Evolutionary conservation across 1,140 invertebrate species (phyloP).

Genomic region (Antheraea pernyi): DNA sequence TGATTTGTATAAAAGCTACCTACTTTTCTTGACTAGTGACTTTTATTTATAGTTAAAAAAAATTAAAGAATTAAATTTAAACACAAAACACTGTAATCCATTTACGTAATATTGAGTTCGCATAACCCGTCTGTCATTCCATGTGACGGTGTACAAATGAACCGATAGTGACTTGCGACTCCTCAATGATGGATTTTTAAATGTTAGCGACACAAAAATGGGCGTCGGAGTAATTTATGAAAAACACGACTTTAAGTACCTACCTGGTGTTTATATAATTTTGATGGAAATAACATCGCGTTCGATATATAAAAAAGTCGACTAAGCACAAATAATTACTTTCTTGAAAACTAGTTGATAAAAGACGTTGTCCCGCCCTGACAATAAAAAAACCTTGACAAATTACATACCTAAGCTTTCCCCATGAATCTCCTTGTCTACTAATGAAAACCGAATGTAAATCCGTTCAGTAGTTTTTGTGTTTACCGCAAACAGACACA

Average conservation of each 20-base stretch:
- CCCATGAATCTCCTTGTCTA: too few relatives aligned
- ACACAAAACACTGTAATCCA: slow-evolving; percentile 34
- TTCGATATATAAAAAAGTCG: background rate
- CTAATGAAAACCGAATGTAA: too few relatives aligned
- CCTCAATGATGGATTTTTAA: slow-evolving; percentile 70
- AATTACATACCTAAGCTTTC: too few relatives aligned
- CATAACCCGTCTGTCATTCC: slow-evolving; percentile 63
- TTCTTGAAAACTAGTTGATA: too few relatives aligned
- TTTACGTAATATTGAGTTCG: slow-evolving; percentile 60
- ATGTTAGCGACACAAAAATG: slow-evolving; percentile 60
- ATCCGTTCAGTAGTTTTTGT: too few relatives aligned
- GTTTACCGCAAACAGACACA: too few relatives aligned
- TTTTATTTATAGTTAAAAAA: slow-evolving; percentile 11
- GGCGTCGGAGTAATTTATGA: slow-evolving; percentile 52
- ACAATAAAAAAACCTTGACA: too few relatives aligned
- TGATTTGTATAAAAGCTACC: too few relatives aligned
- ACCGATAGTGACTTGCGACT: slow-evolving; percentile 57
- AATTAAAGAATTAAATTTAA: slow-evolving; percentile 19
- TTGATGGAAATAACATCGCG: background rate
- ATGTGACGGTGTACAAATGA: slow-evolving; percentile 64
- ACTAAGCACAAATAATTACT: background rate
- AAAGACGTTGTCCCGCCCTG: too few relatives aligned
- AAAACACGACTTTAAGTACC: slow-evolving; percentile 20
- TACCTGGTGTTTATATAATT: slow-evolving; percentile 22
- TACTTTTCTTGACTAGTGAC: background rate